Evolutionary conservation across 2,888 invertebrate genomes (phyloP).

Genomic region (Dicyrtomina minuta): DNA sequence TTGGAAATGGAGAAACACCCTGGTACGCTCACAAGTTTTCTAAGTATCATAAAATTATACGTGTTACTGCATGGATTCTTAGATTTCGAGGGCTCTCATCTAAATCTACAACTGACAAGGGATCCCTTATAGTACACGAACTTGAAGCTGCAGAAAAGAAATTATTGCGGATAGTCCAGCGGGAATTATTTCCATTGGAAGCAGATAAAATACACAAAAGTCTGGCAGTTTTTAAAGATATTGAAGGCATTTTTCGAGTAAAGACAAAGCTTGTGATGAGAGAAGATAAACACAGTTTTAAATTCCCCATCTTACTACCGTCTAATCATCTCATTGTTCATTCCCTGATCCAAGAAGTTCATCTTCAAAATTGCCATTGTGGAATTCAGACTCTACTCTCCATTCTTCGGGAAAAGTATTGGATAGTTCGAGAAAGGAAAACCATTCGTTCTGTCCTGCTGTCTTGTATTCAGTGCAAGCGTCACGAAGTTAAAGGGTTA

Average conservation of each 20-base stretch:
- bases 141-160: neutral
- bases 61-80: neutral
- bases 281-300: too few species aligned
- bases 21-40: constrained; percentile 9
- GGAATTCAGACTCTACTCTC: neutral
- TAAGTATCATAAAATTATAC: neutral
- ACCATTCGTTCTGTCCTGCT: neutral
- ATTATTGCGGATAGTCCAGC: neutral
- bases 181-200: neutral
- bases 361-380: too few species aligned
- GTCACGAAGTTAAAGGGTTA: neutral
- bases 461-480: neutral
- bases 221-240: too few species aligned
- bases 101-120: neutral
- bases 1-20: too few species aligned
- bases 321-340: too few species aligned
- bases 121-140: neutral
- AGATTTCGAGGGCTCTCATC: neutral
- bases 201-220: too few species aligned
- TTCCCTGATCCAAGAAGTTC: too few species aligned
- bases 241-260: too few species aligned
- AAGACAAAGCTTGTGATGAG: too few species aligned
- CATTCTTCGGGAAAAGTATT: neutral
- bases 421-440: neutral
- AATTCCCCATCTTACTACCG: too few species aligned